Conservation (phyloP, 1,140 invertebrate genomes). For the Papilio helenus region DNA sequence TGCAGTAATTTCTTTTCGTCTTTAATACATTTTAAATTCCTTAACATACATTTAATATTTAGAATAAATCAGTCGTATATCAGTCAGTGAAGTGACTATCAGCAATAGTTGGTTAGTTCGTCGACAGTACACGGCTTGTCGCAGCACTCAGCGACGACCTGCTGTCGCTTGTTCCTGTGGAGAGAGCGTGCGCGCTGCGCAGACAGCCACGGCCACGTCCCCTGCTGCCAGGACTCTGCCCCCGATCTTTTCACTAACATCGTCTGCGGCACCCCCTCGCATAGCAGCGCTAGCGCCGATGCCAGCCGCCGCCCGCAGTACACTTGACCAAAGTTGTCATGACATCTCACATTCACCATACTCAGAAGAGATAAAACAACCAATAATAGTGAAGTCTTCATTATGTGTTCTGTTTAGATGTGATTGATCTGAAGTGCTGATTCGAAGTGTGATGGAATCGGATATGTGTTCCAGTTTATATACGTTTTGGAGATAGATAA, state of each 20-base stretch:
- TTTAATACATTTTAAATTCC: not conserved
- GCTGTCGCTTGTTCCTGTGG: constrained; percentile 37
- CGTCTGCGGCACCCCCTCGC: constrained; percentile 37
- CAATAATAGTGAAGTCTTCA: not conserved
- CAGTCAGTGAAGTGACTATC: constrained; percentile 9
- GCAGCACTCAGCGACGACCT: constrained; percentile 48
- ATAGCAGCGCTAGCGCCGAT: constrained; percentile 38
- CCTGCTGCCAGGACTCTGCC: not conserved
- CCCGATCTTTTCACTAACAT: constrained; percentile 42
- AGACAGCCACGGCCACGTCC: constrained; percentile 33
- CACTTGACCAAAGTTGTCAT: constrained; percentile 34
- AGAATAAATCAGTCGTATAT: not conserved
- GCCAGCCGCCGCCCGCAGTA: constrained; percentile 49
- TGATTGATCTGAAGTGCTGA: not conserved
- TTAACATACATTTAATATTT: not conserved
- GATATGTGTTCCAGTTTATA: not conserved
- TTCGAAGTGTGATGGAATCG: not conserved
- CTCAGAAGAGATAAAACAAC: not conserved
- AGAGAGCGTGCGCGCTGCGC: constrained; percentile 27
- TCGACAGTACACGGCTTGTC: constrained; percentile 42
- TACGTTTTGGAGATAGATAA: not conserved
- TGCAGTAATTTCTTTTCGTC: not conserved
- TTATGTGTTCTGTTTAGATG: not conserved
- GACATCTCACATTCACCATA: not conserved
- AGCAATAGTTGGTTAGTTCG: constrained; percentile 46